These are phyloP conservation scores for Asbolus verrucosus DNA, from an alignment of 1,140 invertebrate species.

Conservation along the genomic window DNA sequence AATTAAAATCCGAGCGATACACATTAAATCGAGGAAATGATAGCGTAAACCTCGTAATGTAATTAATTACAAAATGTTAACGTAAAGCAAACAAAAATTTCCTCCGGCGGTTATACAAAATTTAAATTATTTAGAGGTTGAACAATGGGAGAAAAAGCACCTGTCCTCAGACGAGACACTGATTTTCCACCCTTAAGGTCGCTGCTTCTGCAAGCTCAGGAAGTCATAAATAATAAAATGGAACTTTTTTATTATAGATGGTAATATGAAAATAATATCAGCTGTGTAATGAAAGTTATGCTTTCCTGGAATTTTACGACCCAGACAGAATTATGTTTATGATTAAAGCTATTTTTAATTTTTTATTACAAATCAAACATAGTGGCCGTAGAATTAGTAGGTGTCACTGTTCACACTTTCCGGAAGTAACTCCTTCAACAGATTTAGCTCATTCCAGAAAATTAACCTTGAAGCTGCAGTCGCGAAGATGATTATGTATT, in stretches of 20 bases:
- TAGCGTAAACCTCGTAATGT: background rate
- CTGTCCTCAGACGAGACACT: background rate
- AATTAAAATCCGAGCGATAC: constrained; percentile 2
- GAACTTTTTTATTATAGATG: constrained; percentile 34
- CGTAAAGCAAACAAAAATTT: constrained; percentile 5
- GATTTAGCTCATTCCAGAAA: background rate
- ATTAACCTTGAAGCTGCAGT: background rate
- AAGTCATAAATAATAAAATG: constrained; percentile 36
- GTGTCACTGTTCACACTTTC: background rate
- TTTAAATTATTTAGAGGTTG: background rate
- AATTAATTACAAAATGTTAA: constrained; percentile 10
- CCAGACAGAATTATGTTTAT: constrained; percentile 37
- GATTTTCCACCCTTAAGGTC: constrained; percentile 10
- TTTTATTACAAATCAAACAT: constrained; percentile 35
- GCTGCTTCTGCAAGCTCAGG: constrained; percentile 23
- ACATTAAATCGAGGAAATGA: constrained; percentile 10
- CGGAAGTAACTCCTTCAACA: constrained; percentile 5
- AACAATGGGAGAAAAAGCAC: background rate
- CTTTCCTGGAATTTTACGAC: constrained; percentile 34
- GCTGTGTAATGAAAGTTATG: constrained; percentile 24
- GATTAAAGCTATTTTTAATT: constrained; percentile 37
- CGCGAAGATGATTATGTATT: background rate
- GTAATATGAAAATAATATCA: constrained; percentile 36
- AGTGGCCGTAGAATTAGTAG: background rate
- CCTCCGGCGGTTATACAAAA: background rate